phyloP scores from a whole-genome alignment of 2,113 vertebrate genomes.

The Argyrosomus japonicus region DNA sequence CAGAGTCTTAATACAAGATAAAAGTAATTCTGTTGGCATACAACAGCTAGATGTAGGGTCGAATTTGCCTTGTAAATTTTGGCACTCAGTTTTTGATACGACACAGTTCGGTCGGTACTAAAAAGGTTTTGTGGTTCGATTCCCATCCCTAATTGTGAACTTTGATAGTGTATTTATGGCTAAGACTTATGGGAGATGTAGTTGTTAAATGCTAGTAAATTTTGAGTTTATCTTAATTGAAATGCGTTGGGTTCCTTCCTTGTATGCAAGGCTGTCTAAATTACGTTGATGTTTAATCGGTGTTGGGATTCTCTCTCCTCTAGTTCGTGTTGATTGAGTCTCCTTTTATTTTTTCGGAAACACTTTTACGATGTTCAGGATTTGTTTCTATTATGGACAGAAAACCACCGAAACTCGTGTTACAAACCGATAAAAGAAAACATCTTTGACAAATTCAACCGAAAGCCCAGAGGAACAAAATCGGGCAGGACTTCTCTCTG shows the following conservation, averaged over 20 bases:
- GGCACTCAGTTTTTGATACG: not conserved
- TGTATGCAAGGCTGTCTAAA: not conserved
- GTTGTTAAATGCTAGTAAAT: not conserved
- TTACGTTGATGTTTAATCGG: not conserved
- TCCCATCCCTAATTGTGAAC: too few relatives aligned
- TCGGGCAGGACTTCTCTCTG: not conserved
- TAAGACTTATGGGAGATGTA: not conserved
- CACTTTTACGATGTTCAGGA: not conserved
- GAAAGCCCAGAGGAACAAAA: too few relatives aligned
- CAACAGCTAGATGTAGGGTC: too few relatives aligned
- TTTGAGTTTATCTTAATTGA: not conserved
- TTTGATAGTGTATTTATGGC: not conserved
- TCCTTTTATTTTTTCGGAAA: not conserved
- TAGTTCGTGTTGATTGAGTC: not conserved
- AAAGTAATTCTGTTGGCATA: not conserved
- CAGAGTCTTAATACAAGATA: not conserved
- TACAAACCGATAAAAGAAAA: not conserved
- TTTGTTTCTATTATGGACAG: not conserved
- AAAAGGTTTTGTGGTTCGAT: not conserved
- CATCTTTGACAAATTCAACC: fast-evolving
- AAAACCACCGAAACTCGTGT: not conserved
- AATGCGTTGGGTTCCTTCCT: too few relatives aligned
- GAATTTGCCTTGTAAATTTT: too few relatives aligned
- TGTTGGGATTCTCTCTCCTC: not conserved
- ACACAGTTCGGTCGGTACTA: not conserved